Percentiles rank a stretch among this genome's conserved stretches.
These are phyloP conservation scores for Agonopterix alstromeriana DNA, from an alignment of 2,888 invertebrate genomes.

Conservation along the genomic window DNA sequence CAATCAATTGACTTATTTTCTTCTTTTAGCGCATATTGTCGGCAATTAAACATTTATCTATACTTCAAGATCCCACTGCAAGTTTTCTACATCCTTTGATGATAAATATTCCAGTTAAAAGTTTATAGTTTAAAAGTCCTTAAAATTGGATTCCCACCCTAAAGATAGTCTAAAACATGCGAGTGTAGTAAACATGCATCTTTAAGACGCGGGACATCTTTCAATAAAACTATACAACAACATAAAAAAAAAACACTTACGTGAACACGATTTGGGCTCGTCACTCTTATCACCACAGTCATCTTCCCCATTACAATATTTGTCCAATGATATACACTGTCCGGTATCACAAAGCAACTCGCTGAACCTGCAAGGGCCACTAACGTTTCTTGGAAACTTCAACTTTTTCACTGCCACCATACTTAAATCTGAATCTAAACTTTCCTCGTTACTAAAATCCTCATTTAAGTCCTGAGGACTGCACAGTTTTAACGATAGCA, in stretches of 20 bases:
- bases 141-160: too few relatives aligned
- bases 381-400: constrained; percentile 38
- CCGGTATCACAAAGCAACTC: constrained; percentile 79
- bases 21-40: too few relatives aligned
- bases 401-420: constrained; percentile 46
- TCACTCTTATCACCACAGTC: constrained; percentile 88
- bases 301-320: constrained; percentile 85
- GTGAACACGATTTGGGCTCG: constrained; percentile 84
- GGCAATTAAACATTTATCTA: too few relatives aligned
- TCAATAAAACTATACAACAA: too few relatives aligned
- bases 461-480: constrained; percentile 65
- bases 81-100: too few relatives aligned
- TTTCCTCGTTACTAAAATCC: constrained; percentile 61
- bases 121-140: too few relatives aligned
- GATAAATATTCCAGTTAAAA: too few relatives aligned
- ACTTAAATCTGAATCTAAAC: constrained; percentile 43
- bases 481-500: constrained; percentile 61
- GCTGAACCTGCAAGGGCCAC: constrained; percentile 72
- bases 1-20: too few relatives aligned
- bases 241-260: constrained; percentile 74
- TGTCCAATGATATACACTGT: constrained; percentile 83
- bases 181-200: too few relatives aligned
- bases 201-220: too few relatives aligned
- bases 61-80: too few relatives aligned
- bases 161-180: too few relatives aligned